Percentiles rank a stretch among this genome's conserved stretches.
These are phyloP conservation scores for Alsophila aescularia DNA, from an alignment of 2,888 invertebrate genomes.

Conservation along the genomic window DNA sequence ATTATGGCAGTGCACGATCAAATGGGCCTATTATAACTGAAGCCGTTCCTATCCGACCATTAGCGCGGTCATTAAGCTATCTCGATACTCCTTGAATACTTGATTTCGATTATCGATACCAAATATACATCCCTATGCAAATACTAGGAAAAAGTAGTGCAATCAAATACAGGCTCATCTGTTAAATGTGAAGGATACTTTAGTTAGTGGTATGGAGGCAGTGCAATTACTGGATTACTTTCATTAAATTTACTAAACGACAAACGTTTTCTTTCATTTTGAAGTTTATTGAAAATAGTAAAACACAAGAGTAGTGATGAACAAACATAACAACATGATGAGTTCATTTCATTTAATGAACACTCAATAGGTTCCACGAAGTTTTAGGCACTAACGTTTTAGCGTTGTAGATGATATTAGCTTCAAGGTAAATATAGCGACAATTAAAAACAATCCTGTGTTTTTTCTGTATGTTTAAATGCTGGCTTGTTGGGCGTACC, in stretches of 20 bases:
- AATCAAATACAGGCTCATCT: conserved; percentile 3
- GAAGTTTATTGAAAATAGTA: too few species aligned
- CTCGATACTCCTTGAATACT: conserved; percentile 52
- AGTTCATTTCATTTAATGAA: too few species aligned
- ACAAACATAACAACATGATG: too few species aligned
- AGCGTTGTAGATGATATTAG: too few species aligned
- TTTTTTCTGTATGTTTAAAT: too few species aligned
- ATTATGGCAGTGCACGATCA: conserved; percentile 39
- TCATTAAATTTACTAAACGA: neutral
- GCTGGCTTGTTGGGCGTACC: too few species aligned
- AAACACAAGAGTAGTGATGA: too few species aligned
- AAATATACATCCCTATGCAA: conserved; percentile 23
- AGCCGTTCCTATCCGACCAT: conserved; percentile 51
- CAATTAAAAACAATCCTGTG: too few species aligned
- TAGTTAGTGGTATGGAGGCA: neutral
- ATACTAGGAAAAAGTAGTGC: conserved; percentile 24
- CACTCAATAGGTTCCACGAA: too few species aligned
- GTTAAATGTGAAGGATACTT: neutral
- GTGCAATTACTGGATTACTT: neutral
- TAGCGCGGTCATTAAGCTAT: conserved; percentile 60
- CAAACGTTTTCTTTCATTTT: neutral
- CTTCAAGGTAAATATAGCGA: too few species aligned
- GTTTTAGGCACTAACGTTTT: too few species aligned
- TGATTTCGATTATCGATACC: conserved; percentile 43
- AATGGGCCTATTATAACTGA: conserved; percentile 53